Base-by-base conservation (phyloP, 2,888 invertebrate genomes). In the Lithosia quadra region DNA sequence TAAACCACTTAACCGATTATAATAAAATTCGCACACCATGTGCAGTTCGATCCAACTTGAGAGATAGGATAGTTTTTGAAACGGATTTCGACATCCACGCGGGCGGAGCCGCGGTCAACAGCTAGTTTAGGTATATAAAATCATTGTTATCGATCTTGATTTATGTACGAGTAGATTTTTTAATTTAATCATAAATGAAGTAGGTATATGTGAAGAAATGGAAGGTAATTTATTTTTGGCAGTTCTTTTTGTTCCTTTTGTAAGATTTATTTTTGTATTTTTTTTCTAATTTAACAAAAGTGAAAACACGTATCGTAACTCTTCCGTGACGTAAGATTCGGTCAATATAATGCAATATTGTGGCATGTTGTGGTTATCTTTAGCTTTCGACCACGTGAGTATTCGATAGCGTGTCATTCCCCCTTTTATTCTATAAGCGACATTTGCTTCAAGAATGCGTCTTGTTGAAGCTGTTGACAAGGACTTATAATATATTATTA, bases 331-430 rank as follows among this genome's bases (percentile, higher is more conserved):
- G 21, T 34, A 36, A 39, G 24, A 39, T 39, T 60, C 34, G 34
- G 39, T 24, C 22, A 36, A 60, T 39, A 39, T 60, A 36, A 39
- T 55, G 24, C 24, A 39, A 57, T 56, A 43, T 65, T 65, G 28
- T 57, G 24, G 24, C 36, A 39, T 13, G 39, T n/a, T 15, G 28
- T 28, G 33, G 22, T 39, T 60, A 18, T 24, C 24, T 39, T 39
- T 22, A 24, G 60, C 24, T 39, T 24, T 39, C 39, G 18, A 24
- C 60, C 39, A 60, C 36, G 36, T 60, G 36, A 39, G 15, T 36
- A 22, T 39, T 22, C 36, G 5, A 60, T 60, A 39, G 22, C 39
- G 10, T 60, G 39, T 60, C 24, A 18, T 24, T 60, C 39, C 22
- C 60, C 36, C 33, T 36, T 21, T 18, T 60, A 0, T 24, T 60